Evolutionary conservation across 2,888 invertebrate genomes (phyloP).

Genomic region (Mimachlamys varia): DNA sequence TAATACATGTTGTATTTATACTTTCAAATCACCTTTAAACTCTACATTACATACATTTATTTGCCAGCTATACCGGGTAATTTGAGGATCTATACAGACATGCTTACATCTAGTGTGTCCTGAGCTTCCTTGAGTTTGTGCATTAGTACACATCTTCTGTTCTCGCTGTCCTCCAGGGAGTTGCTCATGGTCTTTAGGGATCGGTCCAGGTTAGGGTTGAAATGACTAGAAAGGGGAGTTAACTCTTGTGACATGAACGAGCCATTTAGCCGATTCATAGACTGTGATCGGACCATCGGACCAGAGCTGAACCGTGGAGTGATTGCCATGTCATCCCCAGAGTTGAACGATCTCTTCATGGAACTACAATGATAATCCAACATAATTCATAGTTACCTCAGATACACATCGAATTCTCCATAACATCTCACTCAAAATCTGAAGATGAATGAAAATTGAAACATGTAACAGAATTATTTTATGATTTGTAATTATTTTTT

Average conservation of each 20-base stretch:
- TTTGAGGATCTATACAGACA: background rate
- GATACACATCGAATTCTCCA: background rate
- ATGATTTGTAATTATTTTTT: no score
- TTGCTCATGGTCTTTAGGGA: slow-evolving; percentile 63
- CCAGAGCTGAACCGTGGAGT: slow-evolving; percentile 53
- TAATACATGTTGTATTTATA: background rate
- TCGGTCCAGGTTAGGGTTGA: slow-evolving; percentile 56
- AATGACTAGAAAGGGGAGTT: slow-evolving; percentile 50
- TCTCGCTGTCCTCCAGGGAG: slow-evolving; percentile 77
- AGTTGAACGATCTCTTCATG: slow-evolving; percentile 10
- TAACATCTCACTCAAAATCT: no score
- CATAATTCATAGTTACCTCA: background rate
- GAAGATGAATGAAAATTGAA: no score
- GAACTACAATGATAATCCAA: background rate
- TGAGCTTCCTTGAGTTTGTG: slow-evolving; percentile 78
- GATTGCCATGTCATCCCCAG: slow-evolving; percentile 29
- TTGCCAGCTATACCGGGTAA: no score
- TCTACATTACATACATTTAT: no score
- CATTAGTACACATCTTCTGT: slow-evolving; percentile 72
- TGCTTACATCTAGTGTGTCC: slow-evolving; percentile 73
- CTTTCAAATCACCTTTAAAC: background rate
- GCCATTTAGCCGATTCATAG: slow-evolving; percentile 65
- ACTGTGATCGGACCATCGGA: slow-evolving; percentile 66
- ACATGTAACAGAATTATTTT: no score
- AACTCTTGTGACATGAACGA: slow-evolving; percentile 59